Evolutionary conservation across 2,888 invertebrate genomes (phyloP).

Genomic region (Priocnemis perturbator): DNA sequence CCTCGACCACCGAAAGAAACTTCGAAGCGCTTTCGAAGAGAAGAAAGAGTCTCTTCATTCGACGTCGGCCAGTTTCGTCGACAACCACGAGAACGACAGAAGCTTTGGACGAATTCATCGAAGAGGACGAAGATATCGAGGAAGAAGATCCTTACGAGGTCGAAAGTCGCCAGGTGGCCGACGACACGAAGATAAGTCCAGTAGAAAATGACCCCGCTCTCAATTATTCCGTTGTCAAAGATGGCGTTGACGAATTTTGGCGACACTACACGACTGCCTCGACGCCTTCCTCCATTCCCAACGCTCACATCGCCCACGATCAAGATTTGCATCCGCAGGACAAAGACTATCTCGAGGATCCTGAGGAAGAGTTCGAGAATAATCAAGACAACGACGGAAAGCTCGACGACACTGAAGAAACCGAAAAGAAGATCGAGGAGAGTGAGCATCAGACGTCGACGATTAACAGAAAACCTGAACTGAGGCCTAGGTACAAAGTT

Average conservation of each 20-base stretch:
- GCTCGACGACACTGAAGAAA: neutral
- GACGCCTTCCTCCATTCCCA: neutral
- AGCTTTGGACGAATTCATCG: conserved; percentile 16
- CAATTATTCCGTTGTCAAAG: neutral
- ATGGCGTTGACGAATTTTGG: conserved; percentile 6
- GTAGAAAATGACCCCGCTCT: conserved; percentile 3
- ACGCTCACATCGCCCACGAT: neutral
- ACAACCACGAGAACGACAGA: conserved; percentile 38
- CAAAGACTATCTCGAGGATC: neutral
- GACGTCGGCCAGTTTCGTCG: conserved; percentile 58
- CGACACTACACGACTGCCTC: conserved; percentile 13
- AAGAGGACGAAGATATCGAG: conserved; percentile 6
- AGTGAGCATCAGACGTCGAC: neutral
- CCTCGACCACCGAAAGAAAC: conserved; percentile 27
- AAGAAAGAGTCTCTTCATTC: conserved; percentile 60
- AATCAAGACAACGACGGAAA: neutral
- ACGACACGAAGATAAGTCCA: conserved; percentile 2
- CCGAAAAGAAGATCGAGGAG: neutral
- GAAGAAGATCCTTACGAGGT: conserved; percentile 4
- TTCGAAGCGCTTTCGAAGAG: conserved; percentile 48
- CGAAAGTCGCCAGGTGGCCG: neutral
- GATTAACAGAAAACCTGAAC: conserved; percentile 37
- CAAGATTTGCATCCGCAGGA: neutral
- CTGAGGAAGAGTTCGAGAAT: neutral
- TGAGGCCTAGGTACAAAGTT: conserved; percentile 47